Evolutionary conservation across 2,888 invertebrate genomes (phyloP), one percentile per base, ranked within the genome.

Genomic region (Alsophila aescularia): DNA sequence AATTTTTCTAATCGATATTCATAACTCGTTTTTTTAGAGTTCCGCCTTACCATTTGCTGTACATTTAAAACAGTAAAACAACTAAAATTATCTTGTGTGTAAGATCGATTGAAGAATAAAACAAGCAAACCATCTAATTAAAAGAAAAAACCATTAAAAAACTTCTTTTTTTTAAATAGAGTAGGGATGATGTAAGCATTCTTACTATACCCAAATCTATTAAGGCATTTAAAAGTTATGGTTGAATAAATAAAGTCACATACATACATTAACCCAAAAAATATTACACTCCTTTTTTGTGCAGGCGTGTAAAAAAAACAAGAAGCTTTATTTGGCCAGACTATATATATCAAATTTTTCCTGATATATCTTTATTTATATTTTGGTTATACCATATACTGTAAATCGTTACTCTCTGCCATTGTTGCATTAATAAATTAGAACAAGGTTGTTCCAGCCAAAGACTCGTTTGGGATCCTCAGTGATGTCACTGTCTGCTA

Each of bases 1-100:
- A 15, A 58, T 32, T 37, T 39, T 27, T 24, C 13, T 35, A 52
- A 59, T 59, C 54, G 47, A 54, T 58, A 62, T 58, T 56, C 47
- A 55, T 55, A 35, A 49, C 50, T 51, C 12, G 52, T 44, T 14
- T 55, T n/a, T 56, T 43, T 44, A 27, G 32, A 62, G 51, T 59
- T 59, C 44, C 43, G 35, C 32, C 43, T 48, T 29, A n/a, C 1
- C 10, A 29, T 10, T 29, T 2, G 2, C 10, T 29, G 9, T 29
- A 29, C 10, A 10, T 32, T 32, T 32, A n/a, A 5, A 32, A 13
- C 5, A 32, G 32, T 32, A 13, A 7, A 2, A 24, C 2, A 24
- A 24, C 7, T 5, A 5, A 6, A 13, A 3, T 13, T 32, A n/a
- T 32, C 9, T 29, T 29, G 9, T 29, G 5, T 29, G 29, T 8